Conservation (phyloP, 2,113 vertebrate genomes). For the Pogonocichla stellata region DNA sequence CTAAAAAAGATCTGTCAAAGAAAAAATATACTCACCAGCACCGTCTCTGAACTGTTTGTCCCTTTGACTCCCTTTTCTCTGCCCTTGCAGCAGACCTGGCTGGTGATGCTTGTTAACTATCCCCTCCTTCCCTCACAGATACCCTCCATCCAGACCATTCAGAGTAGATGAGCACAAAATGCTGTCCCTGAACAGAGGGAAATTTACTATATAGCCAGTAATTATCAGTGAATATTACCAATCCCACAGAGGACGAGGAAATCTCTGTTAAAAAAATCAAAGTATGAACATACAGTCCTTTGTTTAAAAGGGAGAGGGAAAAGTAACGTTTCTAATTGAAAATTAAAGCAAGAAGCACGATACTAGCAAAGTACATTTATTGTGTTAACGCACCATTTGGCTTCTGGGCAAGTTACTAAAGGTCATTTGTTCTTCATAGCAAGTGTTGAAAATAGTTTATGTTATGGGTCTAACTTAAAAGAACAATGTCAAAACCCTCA, state of each 20-base stretch:
- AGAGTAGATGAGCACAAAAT: not conserved
- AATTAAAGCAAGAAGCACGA: slow-evolving; percentile 58
- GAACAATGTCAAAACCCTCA: slow-evolving; percentile 77
- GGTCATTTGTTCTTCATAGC: slow-evolving; percentile 81
- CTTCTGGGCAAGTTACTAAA: slow-evolving; percentile 81
- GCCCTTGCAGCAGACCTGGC: not conserved
- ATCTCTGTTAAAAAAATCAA: not conserved
- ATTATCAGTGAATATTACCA: slow-evolving; percentile 27
- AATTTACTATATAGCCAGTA: slow-evolving; percentile 10
- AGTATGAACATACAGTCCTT: not conserved
- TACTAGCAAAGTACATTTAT: slow-evolving; percentile 67
- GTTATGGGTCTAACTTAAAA: slow-evolving; percentile 80
- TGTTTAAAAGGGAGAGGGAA: not conserved
- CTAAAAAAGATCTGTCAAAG: not conserved
- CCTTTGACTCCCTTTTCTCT: not conserved
- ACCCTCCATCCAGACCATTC: not conserved
- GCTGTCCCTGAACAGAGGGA: slow-evolving; percentile 19
- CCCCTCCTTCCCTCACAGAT: not conserved
- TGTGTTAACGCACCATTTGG: slow-evolving; percentile 75
- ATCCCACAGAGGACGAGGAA: not conserved
- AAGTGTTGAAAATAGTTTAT: slow-evolving; percentile 83
- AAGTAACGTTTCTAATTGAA: slow-evolving; percentile 54
- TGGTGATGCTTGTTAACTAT: not conserved
- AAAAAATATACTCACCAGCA: not conserved
- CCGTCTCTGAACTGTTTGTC: not conserved